Conservation (phyloP, 2,113 vertebrate species). For the Menura novaehollandiae region DNA sequence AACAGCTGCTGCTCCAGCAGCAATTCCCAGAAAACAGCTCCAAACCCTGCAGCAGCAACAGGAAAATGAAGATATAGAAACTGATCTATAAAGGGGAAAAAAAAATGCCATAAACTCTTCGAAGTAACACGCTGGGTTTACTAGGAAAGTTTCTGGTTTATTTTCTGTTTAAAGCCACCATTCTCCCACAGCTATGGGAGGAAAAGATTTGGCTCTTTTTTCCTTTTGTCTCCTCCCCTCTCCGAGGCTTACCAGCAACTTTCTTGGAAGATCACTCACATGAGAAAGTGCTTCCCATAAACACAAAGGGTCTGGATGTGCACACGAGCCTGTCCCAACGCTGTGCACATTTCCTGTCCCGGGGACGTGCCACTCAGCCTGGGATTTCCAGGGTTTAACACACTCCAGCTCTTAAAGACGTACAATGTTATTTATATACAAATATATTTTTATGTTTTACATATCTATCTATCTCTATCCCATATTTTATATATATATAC, state of each 20-base stretch:
- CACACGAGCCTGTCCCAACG: not conserved
- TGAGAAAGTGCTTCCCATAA: not conserved
- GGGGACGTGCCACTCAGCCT: not conserved
- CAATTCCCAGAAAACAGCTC: not conserved
- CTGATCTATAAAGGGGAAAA: not conserved
- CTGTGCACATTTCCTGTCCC: not conserved
- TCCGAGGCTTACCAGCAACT: not conserved
- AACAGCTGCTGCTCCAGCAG: not conserved
- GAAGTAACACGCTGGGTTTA: not conserved
- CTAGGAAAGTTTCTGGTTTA: not conserved
- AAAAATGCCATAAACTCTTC: not conserved
- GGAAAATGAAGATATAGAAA: rapidly evolving
- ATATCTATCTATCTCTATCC: not conserved
- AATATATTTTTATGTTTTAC: rapidly evolving
- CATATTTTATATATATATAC: rapidly evolving
- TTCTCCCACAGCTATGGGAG: not conserved
- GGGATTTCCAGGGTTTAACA: not conserved
- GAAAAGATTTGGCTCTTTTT: not conserved
- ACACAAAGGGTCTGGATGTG: not conserved
- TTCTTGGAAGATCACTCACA: not conserved
- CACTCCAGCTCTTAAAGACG: not conserved
- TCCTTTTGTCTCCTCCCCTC: not conserved
- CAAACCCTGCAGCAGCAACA: not conserved
- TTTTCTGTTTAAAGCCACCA: not conserved
- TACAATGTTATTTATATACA: rapidly evolving